Conservation (phyloP, 2,113 vertebrate species). For the Myotis brandtii region DNA sequence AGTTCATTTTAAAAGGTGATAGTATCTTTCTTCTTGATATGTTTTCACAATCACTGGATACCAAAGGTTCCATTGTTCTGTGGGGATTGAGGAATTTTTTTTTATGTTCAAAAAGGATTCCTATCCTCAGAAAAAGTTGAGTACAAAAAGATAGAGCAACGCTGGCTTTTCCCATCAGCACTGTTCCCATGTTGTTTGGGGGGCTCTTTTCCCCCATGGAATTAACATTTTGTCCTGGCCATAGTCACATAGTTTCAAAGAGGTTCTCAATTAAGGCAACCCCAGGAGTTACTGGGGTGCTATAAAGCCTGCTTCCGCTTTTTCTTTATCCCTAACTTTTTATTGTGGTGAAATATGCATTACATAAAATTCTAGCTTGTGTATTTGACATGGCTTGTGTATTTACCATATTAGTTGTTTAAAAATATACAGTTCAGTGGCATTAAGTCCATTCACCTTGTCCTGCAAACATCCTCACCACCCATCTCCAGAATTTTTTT, state of each 20-base stretch:
- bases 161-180: background rate
- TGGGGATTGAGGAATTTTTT: background rate
- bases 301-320: background rate
- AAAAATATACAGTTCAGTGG: background rate
- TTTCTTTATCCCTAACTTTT: background rate
- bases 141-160: background rate
- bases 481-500: background rate
- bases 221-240: background rate
- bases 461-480: fast-evolving
- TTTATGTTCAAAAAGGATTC: constrained; percentile 22
- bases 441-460: background rate
- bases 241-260: background rate
- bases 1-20: background rate
- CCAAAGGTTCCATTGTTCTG: background rate
- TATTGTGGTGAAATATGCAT: background rate
- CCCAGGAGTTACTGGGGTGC: background rate
- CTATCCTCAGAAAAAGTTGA: background rate
- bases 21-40: background rate
- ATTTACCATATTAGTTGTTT: background rate
- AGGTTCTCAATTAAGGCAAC: background rate
- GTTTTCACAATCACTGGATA: background rate
- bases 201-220: background rate
- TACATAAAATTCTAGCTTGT: background rate
- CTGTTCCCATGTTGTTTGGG: background rate
- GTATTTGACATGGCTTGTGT: too few relatives aligned